phyloP scores from a whole-genome alignment of 64 coral and sea anemone genomes.

The Trachythela sp. region DNA sequence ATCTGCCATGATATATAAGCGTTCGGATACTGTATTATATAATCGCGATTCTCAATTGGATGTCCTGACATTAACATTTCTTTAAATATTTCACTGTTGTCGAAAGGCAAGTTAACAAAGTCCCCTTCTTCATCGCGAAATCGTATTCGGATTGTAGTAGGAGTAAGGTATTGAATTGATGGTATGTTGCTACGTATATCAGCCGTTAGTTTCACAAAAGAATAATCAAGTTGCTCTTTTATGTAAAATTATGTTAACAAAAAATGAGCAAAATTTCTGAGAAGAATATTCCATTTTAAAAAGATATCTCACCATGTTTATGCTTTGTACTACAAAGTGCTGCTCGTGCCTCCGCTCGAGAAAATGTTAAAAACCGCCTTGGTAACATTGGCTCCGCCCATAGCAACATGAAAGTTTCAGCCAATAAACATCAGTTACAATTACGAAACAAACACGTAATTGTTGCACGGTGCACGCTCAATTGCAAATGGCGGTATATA shows the following conservation, averaged over 20 bases:
- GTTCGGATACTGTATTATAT: too few relatives aligned
- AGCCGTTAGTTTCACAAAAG: too few relatives aligned
- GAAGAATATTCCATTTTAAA: too few relatives aligned
- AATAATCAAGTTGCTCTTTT: too few relatives aligned
- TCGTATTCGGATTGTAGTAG: conserved; percentile 27
- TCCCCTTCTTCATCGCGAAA: conserved; percentile 41
- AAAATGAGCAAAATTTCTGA: too few relatives aligned
- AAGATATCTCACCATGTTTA: too few relatives aligned
- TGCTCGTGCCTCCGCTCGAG: neutral
- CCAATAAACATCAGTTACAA: too few relatives aligned
- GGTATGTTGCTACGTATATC: too few relatives aligned
- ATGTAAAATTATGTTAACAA: too few relatives aligned
- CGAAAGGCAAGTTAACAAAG: conserved; percentile 12
- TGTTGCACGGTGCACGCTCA: conserved; percentile 4
- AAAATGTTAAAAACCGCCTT: neutral
- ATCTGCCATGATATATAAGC: too few relatives aligned
- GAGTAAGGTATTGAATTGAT: neutral
- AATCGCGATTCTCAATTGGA: neutral
- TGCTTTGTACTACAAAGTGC: too few relatives aligned
- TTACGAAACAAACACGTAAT: neutral
- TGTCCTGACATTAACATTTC: conserved; percentile 5
- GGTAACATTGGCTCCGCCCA: conserved; percentile 1
- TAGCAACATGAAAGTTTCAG: neutral
- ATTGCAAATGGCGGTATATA: conserved; percentile 31
- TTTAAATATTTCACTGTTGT: conserved; percentile 39